These are phyloP conservation scores for Lasaia peninsularis DNA, from an alignment of 1,140 invertebrate species.

Conservation along the genomic window DNA sequence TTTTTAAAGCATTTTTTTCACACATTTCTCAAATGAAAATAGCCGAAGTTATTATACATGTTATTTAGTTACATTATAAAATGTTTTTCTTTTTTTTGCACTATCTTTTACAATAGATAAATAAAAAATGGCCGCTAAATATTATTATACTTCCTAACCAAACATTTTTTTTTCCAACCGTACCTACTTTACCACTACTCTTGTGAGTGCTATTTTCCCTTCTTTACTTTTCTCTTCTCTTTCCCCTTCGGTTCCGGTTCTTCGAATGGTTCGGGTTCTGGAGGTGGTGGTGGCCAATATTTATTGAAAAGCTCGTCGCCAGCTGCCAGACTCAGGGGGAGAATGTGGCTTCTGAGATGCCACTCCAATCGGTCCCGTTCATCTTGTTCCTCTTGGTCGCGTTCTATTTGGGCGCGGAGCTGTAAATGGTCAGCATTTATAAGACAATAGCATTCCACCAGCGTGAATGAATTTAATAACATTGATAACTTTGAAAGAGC, in stretches of 20 bases:
- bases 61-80: too few species aligned
- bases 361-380: conserved; percentile 38
- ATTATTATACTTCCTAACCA: too few species aligned
- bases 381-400: conserved; percentile 38
- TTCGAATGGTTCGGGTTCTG: conserved; percentile 35
- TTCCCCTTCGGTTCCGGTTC: conserved; percentile 30
- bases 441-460: too few species aligned
- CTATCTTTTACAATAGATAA: too few species aligned
- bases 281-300: conserved; percentile 49
- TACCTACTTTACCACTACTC: not conserved
- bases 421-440: conserved; percentile 20
- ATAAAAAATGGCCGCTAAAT: not conserved
- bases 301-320: conserved; percentile 47
- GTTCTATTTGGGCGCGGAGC: conserved; percentile 41
- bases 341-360: conserved; percentile 39
- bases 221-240: conserved; percentile 40
- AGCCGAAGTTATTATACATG: too few species aligned
- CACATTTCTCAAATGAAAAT: too few species aligned
- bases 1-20: too few species aligned
- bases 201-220: conserved; percentile 17
- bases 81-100: too few species aligned
- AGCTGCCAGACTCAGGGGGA: conserved; percentile 45
- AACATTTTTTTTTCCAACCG: too few species aligned
- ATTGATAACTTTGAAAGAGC: too few species aligned
- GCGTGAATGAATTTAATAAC: too few species aligned